phyloP scores from a whole-genome alignment of 2,888 invertebrate species.

The Mimumesa dahlbomi region DNA sequence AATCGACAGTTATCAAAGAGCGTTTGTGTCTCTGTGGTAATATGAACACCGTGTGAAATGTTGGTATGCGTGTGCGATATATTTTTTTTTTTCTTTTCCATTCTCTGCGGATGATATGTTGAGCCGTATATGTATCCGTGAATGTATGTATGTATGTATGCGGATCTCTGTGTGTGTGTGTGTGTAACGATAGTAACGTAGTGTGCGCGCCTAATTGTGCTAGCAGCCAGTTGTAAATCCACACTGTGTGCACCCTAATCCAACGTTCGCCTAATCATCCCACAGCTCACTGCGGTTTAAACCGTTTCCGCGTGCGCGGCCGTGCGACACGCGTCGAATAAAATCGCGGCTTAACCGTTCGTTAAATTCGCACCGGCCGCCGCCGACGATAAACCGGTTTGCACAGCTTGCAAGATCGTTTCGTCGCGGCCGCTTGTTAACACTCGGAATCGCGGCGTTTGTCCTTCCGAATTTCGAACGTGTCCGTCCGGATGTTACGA shows the following conservation, averaged over 20 bases:
- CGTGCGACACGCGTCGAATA: constrained; percentile 26
- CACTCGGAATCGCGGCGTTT: no score
- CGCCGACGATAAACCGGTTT: constrained; percentile 32
- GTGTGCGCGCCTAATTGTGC: constrained; percentile 61
- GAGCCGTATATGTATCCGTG: constrained; percentile 39
- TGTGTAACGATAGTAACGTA: constrained; percentile 61
- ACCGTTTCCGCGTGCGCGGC: constrained; percentile 25
- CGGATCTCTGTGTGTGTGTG: not conserved
- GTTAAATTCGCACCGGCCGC: constrained; percentile 27
- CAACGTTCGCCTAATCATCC: constrained; percentile 56
- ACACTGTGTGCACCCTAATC: constrained; percentile 47
- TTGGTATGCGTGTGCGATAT: constrained; percentile 47
- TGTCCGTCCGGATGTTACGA: no score
- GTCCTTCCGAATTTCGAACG: no score
- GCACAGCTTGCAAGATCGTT: constrained; percentile 27
- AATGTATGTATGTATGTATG: not conserved
- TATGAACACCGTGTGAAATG: constrained; percentile 27
- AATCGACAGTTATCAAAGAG: constrained; percentile 24
- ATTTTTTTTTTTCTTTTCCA: constrained; percentile 41
- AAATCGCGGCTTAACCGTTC: constrained; percentile 35
- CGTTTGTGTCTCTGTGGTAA: constrained; percentile 26
- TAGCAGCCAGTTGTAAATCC: constrained; percentile 60
- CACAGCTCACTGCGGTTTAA: constrained; percentile 49
- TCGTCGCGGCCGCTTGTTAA: not conserved
- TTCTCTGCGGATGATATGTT: constrained; percentile 63